Evolutionary conservation across 1,140 invertebrate species (phyloP), one percentile per base, ranked within the genome.

Genomic region (Zaprionus davidi): DNA sequence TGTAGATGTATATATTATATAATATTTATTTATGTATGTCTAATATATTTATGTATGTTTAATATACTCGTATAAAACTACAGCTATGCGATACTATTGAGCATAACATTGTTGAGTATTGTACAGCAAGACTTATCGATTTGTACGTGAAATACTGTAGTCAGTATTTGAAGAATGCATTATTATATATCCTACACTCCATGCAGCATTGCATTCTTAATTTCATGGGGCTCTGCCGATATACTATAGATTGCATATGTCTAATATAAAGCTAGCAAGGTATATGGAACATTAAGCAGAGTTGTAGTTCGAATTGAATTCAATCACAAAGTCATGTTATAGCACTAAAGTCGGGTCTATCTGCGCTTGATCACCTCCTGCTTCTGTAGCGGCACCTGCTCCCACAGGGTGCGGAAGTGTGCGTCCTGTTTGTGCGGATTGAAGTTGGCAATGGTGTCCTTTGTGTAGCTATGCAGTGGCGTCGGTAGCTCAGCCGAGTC

Each of bases 391-490:
- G 84, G 84, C 44, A 88, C 72, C 0, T 81, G 75, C 41, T 88
- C 84, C 84, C 84, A 88, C 1, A 71, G 56, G 7, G 80, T 77
- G 4, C 81, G 81, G 15, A 90, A 88, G 5, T 77, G 71, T 0
- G 69, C 59, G 49, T 88, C 85, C 12, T 58, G 12, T 15, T 88
- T 84, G 2, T 72, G 76, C 1, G 84, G 85, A 72, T 88, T 88
- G 22, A 81, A 90, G 15, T 76, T 82, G 0, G 75, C 81, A 28
- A 88, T 81, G 12, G 84, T 88, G 11, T 88, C 84, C 26, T 72
- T 75, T 9, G 81, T 71, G 7, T 88, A 88, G 56, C 77, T 79
- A 0, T 71, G 82, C n/a, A 81, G 56, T 0, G 53, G 38, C 0
- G 36, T 22, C 5, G 85, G 84, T 46, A 81, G 55, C 24, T 88